Conservation (phyloP, 2,797 vertebrate genomes). For the Syndactyla subalaris region DNA sequence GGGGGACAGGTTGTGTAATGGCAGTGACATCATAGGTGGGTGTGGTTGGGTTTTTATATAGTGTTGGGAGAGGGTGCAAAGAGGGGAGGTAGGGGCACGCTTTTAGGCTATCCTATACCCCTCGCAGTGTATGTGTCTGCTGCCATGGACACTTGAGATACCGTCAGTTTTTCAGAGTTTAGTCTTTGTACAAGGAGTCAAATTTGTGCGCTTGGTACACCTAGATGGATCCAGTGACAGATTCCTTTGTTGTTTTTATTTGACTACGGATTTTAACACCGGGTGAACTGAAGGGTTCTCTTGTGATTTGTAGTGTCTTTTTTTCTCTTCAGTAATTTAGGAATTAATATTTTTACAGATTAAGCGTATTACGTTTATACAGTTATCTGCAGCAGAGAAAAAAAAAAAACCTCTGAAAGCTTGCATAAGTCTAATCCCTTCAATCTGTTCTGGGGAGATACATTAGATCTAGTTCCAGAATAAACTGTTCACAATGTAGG, state of each 20-base stretch:
- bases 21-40: conserved; percentile 67
- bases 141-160: background rate
- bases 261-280: background rate
- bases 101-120: fast-evolving
- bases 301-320: background rate
- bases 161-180: background rate
- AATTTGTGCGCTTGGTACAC: fast-evolving
- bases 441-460: background rate
- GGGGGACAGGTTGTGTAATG: conserved; percentile 73
- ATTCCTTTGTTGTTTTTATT: background rate
- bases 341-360: background rate
- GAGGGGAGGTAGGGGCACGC: background rate
- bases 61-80: background rate
- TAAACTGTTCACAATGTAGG: background rate
- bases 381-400: background rate
- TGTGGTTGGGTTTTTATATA: conserved; percentile 51
- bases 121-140: fast-evolving
- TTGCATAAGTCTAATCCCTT: conserved; percentile 33
- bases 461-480: background rate
- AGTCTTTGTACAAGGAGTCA: background rate
- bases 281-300: background rate
- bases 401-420: background rate
- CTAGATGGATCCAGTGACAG: background rate
- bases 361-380: background rate
- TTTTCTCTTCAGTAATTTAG: background rate